Percentiles rank a stretch among this genome's conserved stretches.
Evolutionary conservation across 35 echinoderm and acorn worm species (phyloP).

Genomic region (Strongylocentrotus purpuratus): DNA sequence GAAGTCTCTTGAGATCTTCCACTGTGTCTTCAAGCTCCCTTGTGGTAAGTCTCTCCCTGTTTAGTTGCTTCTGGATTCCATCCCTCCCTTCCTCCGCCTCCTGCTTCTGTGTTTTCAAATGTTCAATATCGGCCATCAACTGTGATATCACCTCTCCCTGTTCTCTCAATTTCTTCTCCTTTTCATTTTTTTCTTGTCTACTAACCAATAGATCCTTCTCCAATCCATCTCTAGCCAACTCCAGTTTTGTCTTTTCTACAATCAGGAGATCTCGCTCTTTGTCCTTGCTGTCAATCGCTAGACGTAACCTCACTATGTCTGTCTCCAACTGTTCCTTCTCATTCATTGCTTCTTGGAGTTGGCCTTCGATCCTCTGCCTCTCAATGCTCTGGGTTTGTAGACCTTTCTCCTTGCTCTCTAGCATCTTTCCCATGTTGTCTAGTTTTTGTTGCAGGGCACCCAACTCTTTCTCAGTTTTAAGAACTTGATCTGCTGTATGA

Average conservation of each 20-base stretch:
- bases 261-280: conserved; percentile 25
- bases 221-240: neutral
- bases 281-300: conserved; percentile 23
- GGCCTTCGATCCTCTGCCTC: conserved; percentile 12
- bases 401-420: conserved; percentile 31
- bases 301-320: conserved; percentile 43
- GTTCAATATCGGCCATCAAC: conserved; percentile 12
- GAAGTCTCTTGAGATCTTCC: conserved; percentile 63
- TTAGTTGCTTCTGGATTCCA: conserved; percentile 25
- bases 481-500: conserved; percentile 10
- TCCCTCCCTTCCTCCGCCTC: conserved; percentile 56
- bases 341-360: conserved; percentile 34
- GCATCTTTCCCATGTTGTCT: conserved; percentile 4
- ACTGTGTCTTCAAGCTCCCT: conserved; percentile 65
- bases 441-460: conserved; percentile 36
- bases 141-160: conserved; percentile 31
- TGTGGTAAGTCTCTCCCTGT: conserved; percentile 52
- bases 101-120: conserved; percentile 58
- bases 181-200: conserved; percentile 24
- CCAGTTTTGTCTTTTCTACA: conserved; percentile 26
- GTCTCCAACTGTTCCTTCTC: conserved; percentile 40
- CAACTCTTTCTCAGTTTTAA: conserved; percentile 23
- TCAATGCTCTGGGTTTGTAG: conserved; percentile 16
- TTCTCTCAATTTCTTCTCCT: conserved; percentile 26
- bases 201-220: neutral